Percentiles rank a stretch among this genome's conserved stretches.
Conservation (phyloP, 2,113 vertebrate genomes). For the Poecilia latipinna region DNA sequence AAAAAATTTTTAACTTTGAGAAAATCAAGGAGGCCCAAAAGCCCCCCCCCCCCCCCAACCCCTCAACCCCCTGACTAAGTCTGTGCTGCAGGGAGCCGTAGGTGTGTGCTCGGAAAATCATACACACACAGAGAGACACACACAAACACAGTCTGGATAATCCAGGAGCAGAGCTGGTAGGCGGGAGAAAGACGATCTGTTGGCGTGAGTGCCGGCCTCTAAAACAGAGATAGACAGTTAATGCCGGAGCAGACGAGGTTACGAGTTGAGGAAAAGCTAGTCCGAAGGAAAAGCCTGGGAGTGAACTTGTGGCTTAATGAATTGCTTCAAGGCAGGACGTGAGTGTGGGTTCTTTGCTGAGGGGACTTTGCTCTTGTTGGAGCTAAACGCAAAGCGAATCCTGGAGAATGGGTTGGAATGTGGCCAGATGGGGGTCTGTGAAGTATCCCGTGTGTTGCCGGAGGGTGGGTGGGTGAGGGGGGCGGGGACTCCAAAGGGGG, state of each 20-base stretch:
- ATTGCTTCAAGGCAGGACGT: slow-evolving; percentile 72
- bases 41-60: too few species aligned
- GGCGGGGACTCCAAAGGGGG: slow-evolving; percentile 40
- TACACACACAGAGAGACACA: slow-evolving; percentile 43
- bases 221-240: slow-evolving; percentile 55
- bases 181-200: slow-evolving; percentile 78
- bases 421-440: slow-evolving; percentile 58
- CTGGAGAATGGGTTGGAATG: slow-evolving; percentile 60
- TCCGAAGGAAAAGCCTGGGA: slow-evolving; percentile 21
- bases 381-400: neutral
- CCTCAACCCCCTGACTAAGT: slow-evolving; percentile 53
- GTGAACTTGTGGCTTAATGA: slow-evolving; percentile 54
- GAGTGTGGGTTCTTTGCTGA: slow-evolving; percentile 33
- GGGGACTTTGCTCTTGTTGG: neutral
- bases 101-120: slow-evolving; percentile 45
- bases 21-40: too few species aligned
- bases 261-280: slow-evolving; percentile 40
- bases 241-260: slow-evolving; percentile 26
- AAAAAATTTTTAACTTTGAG: too few species aligned
- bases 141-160: slow-evolving; percentile 46
- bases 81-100: slow-evolving; percentile 59
- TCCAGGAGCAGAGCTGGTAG: slow-evolving; percentile 59
- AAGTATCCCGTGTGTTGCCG: slow-evolving; percentile 23
- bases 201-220: slow-evolving; percentile 56
- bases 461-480: slow-evolving; percentile 13